Evolutionary conservation across 2,888 invertebrate species (phyloP).

Genomic region (Palloptera scutellata): DNA sequence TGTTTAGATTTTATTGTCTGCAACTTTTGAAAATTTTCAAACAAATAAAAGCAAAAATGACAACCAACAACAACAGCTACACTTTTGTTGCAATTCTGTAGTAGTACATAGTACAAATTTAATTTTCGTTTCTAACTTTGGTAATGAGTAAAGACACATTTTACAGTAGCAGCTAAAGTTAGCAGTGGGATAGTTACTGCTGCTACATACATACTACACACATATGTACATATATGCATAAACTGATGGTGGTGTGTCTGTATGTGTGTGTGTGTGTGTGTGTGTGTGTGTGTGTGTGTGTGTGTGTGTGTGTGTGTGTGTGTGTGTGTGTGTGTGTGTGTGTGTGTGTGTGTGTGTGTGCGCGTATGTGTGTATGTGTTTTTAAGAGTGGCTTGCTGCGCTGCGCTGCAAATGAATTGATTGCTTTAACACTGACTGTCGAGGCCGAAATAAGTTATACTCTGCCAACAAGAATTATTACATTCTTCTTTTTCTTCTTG

Average conservation of each 20-base stretch:
- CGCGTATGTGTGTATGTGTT: constrained; percentile 23
- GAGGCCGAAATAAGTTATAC: constrained; percentile 42
- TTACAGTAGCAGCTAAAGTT: not conserved
- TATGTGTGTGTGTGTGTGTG: not conserved
- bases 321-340: constrained; percentile 1
- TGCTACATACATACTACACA: not conserved
- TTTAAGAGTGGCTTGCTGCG: not conserved
- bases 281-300: constrained; percentile 20
- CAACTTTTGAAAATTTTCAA: not conserved
- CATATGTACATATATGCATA: not conserved
- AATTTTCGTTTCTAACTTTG: constrained; percentile 36
- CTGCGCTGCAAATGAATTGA: constrained; percentile 37
- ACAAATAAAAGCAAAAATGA: not conserved
- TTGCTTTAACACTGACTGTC: constrained; percentile 40
- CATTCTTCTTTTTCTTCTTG: constrained; percentile 21
- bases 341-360: constrained; percentile 13
- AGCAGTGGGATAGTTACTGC: not conserved
- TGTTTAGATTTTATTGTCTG: constrained; percentile 5
- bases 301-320: constrained; percentile 18
- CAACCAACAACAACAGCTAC: constrained; percentile 1
- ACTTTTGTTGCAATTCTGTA: not conserved
- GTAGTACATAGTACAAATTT: constrained; percentile 28
- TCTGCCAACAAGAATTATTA: constrained; percentile 45
- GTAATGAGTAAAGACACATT: constrained; percentile 37
- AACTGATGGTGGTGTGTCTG: not conserved